Conservation (phyloP, 2,797 vertebrate genomes). For the Moxostoma hubbsi region DNA sequence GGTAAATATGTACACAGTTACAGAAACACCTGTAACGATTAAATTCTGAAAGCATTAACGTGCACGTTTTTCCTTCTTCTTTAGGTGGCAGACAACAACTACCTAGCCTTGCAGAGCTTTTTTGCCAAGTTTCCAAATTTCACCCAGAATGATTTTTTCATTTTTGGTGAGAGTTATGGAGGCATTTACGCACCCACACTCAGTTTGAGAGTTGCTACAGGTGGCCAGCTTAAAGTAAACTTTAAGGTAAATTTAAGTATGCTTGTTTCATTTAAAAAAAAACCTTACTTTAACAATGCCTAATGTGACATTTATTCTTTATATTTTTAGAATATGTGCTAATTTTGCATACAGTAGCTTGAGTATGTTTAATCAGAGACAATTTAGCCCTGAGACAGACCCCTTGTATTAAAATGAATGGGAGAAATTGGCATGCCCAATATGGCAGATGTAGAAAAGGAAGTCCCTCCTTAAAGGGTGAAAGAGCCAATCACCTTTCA, state of each 20-base stretch:
- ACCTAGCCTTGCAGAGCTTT: constrained; percentile 78
- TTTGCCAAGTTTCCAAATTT: constrained; percentile 80
- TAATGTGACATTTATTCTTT: no score
- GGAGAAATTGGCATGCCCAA: no score
- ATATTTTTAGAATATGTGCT: no score
- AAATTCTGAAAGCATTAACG: not conserved
- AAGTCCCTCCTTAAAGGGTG: no score
- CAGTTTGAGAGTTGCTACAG: constrained; percentile 70
- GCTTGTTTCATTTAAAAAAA: not conserved
- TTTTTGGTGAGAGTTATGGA: constrained; percentile 82
- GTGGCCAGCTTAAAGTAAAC: constrained; percentile 69
- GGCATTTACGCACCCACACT: constrained; percentile 80
- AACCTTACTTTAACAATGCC: no score
- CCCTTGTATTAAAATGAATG: no score
- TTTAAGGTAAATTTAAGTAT: constrained; percentile 70
- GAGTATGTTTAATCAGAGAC: no score
- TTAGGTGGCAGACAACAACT: constrained; percentile 80
- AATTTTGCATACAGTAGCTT: no score
- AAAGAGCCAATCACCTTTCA: no score
- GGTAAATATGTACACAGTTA: constrained; percentile 56
- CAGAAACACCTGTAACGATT: not conserved
- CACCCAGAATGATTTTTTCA: constrained; percentile 77
- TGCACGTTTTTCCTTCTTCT: not conserved
- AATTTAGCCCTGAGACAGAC: no score
- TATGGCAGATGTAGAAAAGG: no score